phyloP scores from a whole-genome alignment of 2,113 vertebrate species.

The Rhineura floridana region DNA sequence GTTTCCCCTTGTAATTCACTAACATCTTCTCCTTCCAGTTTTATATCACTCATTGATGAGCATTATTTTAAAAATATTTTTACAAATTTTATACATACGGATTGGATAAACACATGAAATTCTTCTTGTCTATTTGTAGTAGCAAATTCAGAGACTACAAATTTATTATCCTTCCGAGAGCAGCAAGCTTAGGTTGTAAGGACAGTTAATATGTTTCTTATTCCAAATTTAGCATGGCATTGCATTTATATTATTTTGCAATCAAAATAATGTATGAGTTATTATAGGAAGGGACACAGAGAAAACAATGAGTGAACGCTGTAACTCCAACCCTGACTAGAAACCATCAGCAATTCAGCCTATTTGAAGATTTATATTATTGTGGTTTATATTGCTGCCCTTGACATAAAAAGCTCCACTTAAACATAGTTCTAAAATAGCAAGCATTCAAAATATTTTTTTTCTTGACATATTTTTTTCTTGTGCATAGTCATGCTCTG shows the following conservation, averaged over 20 bases:
- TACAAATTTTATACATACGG: background rate
- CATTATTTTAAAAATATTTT: background rate
- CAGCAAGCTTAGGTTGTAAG: conserved; percentile 20
- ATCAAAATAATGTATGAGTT: background rate
- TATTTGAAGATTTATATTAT: conserved; percentile 17
- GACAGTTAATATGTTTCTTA: conserved; percentile 20
- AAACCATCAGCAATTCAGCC: conserved; percentile 26
- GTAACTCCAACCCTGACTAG: conserved; percentile 43
- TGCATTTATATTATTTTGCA: conserved; percentile 12
- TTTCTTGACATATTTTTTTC: background rate
- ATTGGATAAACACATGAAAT: background rate
- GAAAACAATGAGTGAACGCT: conserved; percentile 34
- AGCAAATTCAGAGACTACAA: background rate
- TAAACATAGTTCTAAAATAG: background rate
- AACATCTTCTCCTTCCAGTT: background rate
- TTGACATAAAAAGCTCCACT: background rate
- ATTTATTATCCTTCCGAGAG: background rate
- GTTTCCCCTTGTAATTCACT: background rate
- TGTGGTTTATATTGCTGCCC: no score
- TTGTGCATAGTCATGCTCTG: background rate
- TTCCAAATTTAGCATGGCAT: background rate
- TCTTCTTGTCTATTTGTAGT: background rate
- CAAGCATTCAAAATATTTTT: background rate
- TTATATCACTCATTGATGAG: background rate
- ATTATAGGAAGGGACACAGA: background rate